Percentiles rank a stretch among this genome's conserved stretches.
Evolutionary conservation across 1,140 invertebrate genomes (phyloP).

Genomic region (Physella acuta): DNA sequence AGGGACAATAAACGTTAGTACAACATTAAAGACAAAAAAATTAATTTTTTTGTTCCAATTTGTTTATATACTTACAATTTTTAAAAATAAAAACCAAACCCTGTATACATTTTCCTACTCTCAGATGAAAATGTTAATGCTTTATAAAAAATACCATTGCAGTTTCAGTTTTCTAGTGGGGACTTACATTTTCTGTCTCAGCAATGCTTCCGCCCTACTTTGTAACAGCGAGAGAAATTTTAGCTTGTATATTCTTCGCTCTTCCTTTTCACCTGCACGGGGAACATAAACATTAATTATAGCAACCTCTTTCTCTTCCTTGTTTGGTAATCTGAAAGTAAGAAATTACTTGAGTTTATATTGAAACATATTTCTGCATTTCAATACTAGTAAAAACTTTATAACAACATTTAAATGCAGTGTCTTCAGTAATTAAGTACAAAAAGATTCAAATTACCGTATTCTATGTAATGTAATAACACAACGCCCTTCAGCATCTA

Average conservation of each 20-base stretch:
- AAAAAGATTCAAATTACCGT: conserved; percentile 37
- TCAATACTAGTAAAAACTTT: no score
- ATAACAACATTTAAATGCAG: not conserved
- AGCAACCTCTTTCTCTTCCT: conserved; percentile 15
- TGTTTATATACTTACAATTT: no score
- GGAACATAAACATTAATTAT: conserved; percentile 27
- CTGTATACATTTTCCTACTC: no score
- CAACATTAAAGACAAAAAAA: no score
- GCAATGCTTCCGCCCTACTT: conserved; percentile 58
- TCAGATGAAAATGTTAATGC: no score
- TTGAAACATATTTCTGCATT: no score
- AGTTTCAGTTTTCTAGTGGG: not conserved
- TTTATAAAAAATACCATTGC: no score
- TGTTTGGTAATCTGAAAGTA: conserved; percentile 11
- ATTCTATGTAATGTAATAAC: conserved; percentile 63
- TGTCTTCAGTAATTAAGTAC: not conserved
- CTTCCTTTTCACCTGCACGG: conserved; percentile 25
- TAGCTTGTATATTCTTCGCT: conserved; percentile 59
- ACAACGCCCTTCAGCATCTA: conserved; percentile 64
- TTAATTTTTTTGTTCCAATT: no score
- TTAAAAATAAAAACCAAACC: no score
- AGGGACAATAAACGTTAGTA: no score
- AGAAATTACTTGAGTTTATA: no score
- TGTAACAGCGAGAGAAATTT: conserved; percentile 63
- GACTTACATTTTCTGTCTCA: conserved; percentile 56